These are phyloP conservation scores for Nomada ferruginata DNA, from an alignment of 2,888 invertebrate species.

Conservation along the genomic window DNA sequence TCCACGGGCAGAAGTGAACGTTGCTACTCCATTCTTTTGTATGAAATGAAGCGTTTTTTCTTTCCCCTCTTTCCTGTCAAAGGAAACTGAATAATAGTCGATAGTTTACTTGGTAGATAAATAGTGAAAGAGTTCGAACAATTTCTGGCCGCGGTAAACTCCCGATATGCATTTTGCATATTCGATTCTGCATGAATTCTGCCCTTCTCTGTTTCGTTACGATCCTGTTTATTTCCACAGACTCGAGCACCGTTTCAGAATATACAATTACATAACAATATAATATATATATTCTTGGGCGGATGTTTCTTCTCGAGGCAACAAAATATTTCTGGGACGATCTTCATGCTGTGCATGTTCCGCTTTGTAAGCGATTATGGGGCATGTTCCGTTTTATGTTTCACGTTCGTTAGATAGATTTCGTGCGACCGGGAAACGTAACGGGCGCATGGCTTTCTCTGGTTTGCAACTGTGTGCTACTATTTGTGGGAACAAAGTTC, in stretches of 20 bases:
- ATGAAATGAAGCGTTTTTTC: too few relatives aligned
- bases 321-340: slow-evolving; percentile 79
- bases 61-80: not conserved
- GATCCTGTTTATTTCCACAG: slow-evolving; percentile 17
- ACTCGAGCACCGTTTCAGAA: slow-evolving; percentile 46
- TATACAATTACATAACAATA: slow-evolving; percentile 43
- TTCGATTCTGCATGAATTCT: slow-evolving; percentile 33
- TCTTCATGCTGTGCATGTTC: slow-evolving; percentile 73
- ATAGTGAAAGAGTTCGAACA: not conserved
- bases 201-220: not conserved
- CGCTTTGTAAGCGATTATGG: slow-evolving; percentile 32
- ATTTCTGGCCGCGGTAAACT: slow-evolving; percentile 33
- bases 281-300: slow-evolving; percentile 8
- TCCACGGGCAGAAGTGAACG: slow-evolving; percentile 32
- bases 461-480: not conserved
- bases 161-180: slow-evolving; percentile 28
- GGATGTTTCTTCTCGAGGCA: slow-evolving; percentile 29
- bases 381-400: slow-evolving; percentile 50
- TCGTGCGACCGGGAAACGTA: not conserved
- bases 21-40: too few relatives aligned
- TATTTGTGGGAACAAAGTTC: not conserved
- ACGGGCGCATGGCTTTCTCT: slow-evolving; percentile 44
- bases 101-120: not conserved
- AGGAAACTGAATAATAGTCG: too few relatives aligned
- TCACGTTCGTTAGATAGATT: slow-evolving; percentile 3